Evolutionary conservation across 2,888 invertebrate species (phyloP).

Genomic region (Anthrax anthrax): DNA sequence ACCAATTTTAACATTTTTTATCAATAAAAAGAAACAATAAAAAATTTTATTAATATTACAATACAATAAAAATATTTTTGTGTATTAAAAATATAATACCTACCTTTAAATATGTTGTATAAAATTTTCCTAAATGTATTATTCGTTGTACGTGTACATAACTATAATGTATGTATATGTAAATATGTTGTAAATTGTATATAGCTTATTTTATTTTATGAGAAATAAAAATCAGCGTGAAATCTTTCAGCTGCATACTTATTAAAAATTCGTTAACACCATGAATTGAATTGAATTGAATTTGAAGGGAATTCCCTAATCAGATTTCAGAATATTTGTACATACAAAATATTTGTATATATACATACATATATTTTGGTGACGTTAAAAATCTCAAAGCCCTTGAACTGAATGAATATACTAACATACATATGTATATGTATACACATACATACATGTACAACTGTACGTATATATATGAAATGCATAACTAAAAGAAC

Average conservation of each 20-base stretch:
- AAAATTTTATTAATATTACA: no score
- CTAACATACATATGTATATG: not conserved
- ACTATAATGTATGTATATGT: no score
- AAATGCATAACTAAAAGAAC: no score
- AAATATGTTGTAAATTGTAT: no score
- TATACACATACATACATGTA: not conserved
- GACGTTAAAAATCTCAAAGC: not conserved
- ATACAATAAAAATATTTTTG: no score
- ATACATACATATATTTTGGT: not conserved
- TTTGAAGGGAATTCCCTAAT: constrained; percentile 3
- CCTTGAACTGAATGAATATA: not conserved
- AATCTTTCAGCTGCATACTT: not conserved
- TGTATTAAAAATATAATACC: no score
- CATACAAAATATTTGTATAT: no score
- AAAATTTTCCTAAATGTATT: no score
- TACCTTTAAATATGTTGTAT: no score
- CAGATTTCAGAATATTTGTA: no score
- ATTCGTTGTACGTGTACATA: no score
- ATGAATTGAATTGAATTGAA: constrained; percentile 1
- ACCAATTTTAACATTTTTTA: not conserved
- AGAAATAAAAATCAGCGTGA: not conserved
- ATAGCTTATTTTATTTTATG: no score
- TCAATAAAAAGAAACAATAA: not conserved
- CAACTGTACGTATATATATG: not conserved
- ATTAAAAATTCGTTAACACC: constrained; percentile 6